Base-by-base conservation (phyloP, 2,113 vertebrate genomes). In the Nansenia antarctica region DNA sequence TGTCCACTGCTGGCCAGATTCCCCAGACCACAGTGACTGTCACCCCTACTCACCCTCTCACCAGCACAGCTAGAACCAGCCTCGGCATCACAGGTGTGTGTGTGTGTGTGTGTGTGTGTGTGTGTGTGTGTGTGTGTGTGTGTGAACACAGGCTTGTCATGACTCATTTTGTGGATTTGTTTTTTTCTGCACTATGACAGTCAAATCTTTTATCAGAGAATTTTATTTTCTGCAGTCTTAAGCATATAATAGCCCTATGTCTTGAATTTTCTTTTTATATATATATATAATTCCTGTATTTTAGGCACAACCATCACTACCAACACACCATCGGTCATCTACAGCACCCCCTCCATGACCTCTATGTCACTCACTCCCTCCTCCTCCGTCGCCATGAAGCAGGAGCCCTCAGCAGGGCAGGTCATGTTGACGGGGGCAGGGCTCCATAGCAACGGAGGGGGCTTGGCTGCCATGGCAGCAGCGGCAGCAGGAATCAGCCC, bases 391-490 rank as follows among this genome's bases (percentile, higher is more conserved):
- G 86, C 92, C 75, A 87, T 92, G 27, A n/a, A n/a, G n/a, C n/a
- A n/a, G n/a, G n/a, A n/a, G n/a, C n/a, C 82, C 94, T 18, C 87
- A 94, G 3, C 92, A 71, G 92, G 92, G 81, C 94, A 94, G 86
- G 93, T 95, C 86, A 95, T 95, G 93, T 94, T 95, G 87, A 93
- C 95, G 0, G 90, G 93, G 0, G 90, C 95, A 45, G 93, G 93
- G 73, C 82, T 96, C 94, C 78, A 88, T 92, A 32, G 55, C 55
- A 30, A 31, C 29, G 29, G 55, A 18, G 94, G 94, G 73, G 94
- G 94, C 73, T 88, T 95, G n/a, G 94, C 95, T 30, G 94, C 95
- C 70, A 95, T 95, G 94, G 95, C 95, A 57, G 95, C 95, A 31
- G 55, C 29, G n/a, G 95, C 94, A 15, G 95, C 94, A 15, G 94